phyloP scores from a whole-genome alignment of 1,140 invertebrate species.

The Dysdera silvatica region DNA sequence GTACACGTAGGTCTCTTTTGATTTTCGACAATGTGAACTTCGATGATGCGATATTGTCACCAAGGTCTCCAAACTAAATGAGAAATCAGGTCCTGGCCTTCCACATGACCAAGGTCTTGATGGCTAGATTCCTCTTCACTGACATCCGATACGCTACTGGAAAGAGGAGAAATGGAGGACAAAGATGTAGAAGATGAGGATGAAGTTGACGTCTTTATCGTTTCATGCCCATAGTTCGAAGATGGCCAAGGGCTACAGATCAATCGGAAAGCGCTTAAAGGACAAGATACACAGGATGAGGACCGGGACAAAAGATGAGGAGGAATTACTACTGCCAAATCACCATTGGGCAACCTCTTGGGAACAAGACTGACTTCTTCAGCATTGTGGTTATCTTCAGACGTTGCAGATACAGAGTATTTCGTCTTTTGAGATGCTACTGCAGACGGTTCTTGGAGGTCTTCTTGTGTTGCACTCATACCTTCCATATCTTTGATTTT shows the following conservation, averaged over 20 bases:
- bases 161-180: background rate
- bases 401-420: background rate
- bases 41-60: too few species aligned
- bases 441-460: background rate
- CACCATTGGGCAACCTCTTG: conserved; percentile 2
- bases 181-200: background rate
- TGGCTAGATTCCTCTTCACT: conserved; percentile 8
- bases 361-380: background rate
- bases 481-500: background rate
- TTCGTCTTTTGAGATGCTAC: background rate
- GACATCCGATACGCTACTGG: conserved; percentile 8
- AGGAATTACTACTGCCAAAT: conserved; percentile 22
- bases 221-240: background rate
- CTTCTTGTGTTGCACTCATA: background rate
- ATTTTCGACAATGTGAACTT: too few species aligned
- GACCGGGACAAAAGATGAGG: background rate
- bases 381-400: background rate
- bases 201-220: background rate
- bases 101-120: background rate
- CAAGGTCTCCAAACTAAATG: conserved; percentile 16
- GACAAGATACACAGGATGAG: background rate
- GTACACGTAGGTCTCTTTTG: too few species aligned
- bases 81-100: background rate
- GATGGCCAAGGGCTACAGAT: conserved; percentile 14
- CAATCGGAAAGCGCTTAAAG: conserved; percentile 12